These are phyloP conservation scores for Proctacanthus coquilletti DNA, from an alignment of 1,140 invertebrate genomes.

Conservation along the genomic window DNA sequence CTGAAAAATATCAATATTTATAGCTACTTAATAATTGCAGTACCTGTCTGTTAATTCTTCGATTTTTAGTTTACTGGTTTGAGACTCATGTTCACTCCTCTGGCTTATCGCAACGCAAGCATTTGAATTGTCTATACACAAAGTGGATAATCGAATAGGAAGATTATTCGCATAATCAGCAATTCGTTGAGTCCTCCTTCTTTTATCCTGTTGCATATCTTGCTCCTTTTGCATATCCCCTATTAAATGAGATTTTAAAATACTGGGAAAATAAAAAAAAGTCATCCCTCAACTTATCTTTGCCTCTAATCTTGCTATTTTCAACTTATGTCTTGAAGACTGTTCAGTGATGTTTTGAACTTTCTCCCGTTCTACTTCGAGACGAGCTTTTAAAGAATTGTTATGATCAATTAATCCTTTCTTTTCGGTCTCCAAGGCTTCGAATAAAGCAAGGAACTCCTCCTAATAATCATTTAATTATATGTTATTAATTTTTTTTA, in stretches of 20 bases:
- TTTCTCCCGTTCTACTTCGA: constrained; percentile 30
- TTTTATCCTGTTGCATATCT: constrained; percentile 1
- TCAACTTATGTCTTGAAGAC: neutral
- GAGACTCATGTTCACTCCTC: no score
- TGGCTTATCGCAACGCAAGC: no score
- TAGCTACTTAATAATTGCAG: no score
- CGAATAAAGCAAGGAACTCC: constrained; percentile 11
- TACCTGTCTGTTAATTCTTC: neutral
- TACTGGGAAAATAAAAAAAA: no score
- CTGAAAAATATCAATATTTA: no score
- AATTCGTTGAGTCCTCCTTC: neutral
- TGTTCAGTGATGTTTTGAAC: neutral
- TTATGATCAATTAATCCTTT: constrained; percentile 32
- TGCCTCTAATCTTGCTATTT: neutral
- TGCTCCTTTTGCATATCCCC: neutral
- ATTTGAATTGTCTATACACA: neutral
- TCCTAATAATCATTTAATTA: constrained; percentile 9
- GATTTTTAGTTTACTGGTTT: neutral
- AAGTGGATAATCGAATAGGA: neutral
- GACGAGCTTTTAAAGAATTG: constrained; percentile 27
- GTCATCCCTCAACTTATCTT: no score
- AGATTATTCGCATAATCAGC: neutral
- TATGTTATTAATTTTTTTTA: constrained; percentile 6
- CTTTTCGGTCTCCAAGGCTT: constrained; percentile 32
- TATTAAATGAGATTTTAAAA: no score